A percentile compares a stretch with the other conserved stretches of the same genome.
Conservation (phyloP, 1,140 invertebrate genomes). For the Riptortus pedestris region DNA sequence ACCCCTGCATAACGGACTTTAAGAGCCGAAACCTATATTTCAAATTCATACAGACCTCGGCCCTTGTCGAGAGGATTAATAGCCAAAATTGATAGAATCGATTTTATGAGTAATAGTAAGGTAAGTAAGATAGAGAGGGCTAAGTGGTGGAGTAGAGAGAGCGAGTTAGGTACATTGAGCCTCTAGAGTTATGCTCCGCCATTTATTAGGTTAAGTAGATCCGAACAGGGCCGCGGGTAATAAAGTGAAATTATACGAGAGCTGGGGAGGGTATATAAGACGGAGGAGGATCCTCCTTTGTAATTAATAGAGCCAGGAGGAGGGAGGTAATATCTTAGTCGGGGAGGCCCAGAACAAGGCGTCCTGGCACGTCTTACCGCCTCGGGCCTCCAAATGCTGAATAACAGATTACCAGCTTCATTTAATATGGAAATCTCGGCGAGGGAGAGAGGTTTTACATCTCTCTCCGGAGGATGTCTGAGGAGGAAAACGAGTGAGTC, state of each 20-base stretch:
- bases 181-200: neutral
- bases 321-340: conserved; percentile 6
- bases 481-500: no score
- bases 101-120: neutral
- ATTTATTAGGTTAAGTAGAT: conserved; percentile 6
- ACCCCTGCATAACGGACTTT: no score
- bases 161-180: neutral
- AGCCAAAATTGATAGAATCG: no score
- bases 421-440: conserved; percentile 14
- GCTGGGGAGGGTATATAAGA: neutral
- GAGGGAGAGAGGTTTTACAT: conserved; percentile 4
- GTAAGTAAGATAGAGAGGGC: neutral
- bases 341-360: neutral
- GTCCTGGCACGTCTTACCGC: conserved; percentile 3
- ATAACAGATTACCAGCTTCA: conserved; percentile 12
- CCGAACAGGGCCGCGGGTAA: no score
- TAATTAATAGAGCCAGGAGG: conserved; percentile 4
- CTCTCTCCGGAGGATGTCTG: neutral
- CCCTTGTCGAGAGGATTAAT: no score
- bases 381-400: neutral
- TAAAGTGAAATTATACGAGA: neutral
- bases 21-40: no score
- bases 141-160: neutral
- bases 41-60: no score
- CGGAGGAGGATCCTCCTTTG: neutral